Evolutionary conservation across 2,113 vertebrate species (phyloP).

Genomic region (Erinaceus europaeus): DNA sequence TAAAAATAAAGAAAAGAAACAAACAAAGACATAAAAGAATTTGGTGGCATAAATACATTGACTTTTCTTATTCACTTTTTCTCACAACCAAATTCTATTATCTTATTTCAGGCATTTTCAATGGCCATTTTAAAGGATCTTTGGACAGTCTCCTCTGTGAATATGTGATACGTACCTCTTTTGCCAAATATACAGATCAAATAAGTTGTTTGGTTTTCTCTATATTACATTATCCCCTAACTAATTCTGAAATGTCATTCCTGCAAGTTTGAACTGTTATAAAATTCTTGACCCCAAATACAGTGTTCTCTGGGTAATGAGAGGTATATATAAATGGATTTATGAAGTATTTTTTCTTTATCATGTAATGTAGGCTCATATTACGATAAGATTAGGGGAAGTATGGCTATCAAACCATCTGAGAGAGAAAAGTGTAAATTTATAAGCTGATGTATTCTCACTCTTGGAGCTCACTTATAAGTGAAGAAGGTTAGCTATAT

Average conservation of each 20-base stretch:
- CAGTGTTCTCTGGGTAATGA: background rate
- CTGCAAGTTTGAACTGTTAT: background rate
- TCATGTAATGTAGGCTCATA: no score
- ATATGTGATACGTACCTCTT: background rate
- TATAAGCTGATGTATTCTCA: background rate
- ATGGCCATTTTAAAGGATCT: background rate
- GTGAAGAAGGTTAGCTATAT: slow-evolving; percentile 30
- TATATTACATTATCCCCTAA: background rate
- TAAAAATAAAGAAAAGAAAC: no score
- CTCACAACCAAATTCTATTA: background rate
- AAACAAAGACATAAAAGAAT: no score
- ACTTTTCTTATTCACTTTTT: background rate
- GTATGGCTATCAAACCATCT: background rate
- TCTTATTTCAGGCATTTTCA: background rate
- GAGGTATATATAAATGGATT: background rate
- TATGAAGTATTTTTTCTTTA: no score
- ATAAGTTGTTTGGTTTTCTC: background rate
- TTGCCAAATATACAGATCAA: background rate
- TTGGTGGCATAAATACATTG: background rate
- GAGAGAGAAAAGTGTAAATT: background rate
- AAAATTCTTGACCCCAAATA: background rate
- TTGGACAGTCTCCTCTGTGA: background rate
- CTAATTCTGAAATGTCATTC: slow-evolving; percentile 14
- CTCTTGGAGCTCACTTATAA: background rate
- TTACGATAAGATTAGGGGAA: no score